Conservation (phyloP, 1,140 invertebrate genomes). For the Heliconius melpomene region DNA sequence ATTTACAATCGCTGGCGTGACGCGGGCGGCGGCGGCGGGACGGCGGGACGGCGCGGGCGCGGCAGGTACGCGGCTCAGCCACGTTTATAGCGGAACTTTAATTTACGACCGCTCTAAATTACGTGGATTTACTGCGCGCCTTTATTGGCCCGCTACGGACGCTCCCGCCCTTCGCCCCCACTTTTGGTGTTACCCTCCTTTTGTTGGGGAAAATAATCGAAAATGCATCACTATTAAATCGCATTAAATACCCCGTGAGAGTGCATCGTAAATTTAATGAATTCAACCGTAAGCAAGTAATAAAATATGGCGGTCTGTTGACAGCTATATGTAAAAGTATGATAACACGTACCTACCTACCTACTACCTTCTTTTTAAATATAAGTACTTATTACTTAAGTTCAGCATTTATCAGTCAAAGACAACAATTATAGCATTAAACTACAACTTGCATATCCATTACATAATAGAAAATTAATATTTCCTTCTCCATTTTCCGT, state of each 20-base stretch:
- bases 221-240: conserved; percentile 55
- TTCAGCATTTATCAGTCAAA: no score
- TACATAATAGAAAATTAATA: no score
- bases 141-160: conserved; percentile 75
- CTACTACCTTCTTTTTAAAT: neutral
- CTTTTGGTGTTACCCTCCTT: conserved; percentile 48
- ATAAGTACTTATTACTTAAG: no score
- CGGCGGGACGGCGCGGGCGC: conserved; percentile 43
- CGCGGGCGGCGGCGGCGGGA: conserved; percentile 44
- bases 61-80: conserved; percentile 61
- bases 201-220: conserved; percentile 43
- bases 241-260: conserved; percentile 34
- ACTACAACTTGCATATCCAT: no score
- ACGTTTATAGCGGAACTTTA: conserved; percentile 78
- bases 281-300: conserved; percentile 24
- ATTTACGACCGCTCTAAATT: conserved; percentile 79
- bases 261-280: conserved; percentile 30
- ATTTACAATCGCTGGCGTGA: conserved; percentile 63
- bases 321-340: neutral
- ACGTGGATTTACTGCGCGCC: conserved; percentile 77
- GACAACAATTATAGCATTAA: no score
- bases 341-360: neutral
- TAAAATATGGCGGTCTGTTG: conserved; percentile 21
- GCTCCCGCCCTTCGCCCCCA: conserved; percentile 56
- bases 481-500: no score